Evolutionary conservation across 2,888 invertebrate genomes (phyloP).

Genomic region (Melanargia galathea): DNA sequence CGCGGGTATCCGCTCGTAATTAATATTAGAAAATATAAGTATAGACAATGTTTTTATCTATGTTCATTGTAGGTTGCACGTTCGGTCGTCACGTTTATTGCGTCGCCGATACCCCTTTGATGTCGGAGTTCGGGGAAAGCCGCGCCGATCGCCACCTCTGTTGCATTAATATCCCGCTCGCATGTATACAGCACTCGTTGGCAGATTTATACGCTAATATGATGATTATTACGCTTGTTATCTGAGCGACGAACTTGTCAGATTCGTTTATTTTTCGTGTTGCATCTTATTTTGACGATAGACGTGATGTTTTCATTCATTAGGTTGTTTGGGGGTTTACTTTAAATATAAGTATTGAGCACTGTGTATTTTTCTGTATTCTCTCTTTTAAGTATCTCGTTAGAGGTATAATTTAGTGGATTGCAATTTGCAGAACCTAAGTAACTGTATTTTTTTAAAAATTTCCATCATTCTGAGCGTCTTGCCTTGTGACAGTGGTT

Average conservation of each 20-base stretch:
- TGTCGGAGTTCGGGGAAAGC: slow-evolving; percentile 41
- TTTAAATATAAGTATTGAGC: neutral
- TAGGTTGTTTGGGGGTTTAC: neutral
- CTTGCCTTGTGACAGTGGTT: too few species aligned
- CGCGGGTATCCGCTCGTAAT: too few species aligned
- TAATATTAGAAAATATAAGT: too few species aligned
- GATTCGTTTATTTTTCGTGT: slow-evolving; percentile 1
- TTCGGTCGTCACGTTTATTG: slow-evolving; percentile 15
- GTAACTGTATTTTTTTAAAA: too few species aligned
- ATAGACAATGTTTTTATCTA: neutral
- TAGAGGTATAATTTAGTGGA: too few species aligned
- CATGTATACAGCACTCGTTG: slow-evolving; percentile 36
- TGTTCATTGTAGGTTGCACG: neutral
- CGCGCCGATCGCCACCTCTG: slow-evolving; percentile 44
- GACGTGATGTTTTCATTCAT: slow-evolving; percentile 7
- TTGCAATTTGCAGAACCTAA: too few species aligned
- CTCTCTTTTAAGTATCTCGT: too few species aligned
- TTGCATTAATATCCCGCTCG: slow-evolving; percentile 36
- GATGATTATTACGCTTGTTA: slow-evolving; percentile 32
- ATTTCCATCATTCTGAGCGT: too few species aligned
- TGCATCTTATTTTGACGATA: slow-evolving; percentile 3
- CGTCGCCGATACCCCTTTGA: slow-evolving; percentile 44
- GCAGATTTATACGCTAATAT: slow-evolving; percentile 42
- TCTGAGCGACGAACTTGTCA: slow-evolving; percentile 6
- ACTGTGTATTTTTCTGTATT: too few species aligned